A percentile compares a stretch with the other conserved stretches of the same genome.
phyloP scores from a whole-genome alignment of 2,797 vertebrate species.

The Darevskia nairensis region DNA sequence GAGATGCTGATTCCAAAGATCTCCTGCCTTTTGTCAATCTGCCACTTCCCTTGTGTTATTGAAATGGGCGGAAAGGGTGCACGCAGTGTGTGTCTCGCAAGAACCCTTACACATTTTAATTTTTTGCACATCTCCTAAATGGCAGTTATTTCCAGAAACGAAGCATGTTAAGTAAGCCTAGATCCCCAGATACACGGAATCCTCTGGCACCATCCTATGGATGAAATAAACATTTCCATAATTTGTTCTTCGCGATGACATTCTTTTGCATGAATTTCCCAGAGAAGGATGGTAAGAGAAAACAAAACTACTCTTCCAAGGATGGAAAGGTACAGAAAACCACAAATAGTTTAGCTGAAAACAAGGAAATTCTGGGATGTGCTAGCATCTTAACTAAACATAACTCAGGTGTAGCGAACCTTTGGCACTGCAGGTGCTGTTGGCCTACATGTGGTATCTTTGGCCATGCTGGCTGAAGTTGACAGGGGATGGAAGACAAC shows the following conservation, averaged over 20 bases:
- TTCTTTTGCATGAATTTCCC: slow-evolving; percentile 26
- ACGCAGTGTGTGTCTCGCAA: slow-evolving; percentile 29
- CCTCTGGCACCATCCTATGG: slow-evolving; percentile 36
- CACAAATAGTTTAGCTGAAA: neutral
- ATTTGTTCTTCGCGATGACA: slow-evolving; percentile 7
- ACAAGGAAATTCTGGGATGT: neutral
- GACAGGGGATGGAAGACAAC: neutral
- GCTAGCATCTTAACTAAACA: neutral
- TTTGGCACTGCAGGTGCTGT: neutral
- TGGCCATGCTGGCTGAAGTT: neutral
- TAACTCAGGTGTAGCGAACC: too few relatives aligned
- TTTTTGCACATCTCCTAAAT: slow-evolving; percentile 54
- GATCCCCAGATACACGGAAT: slow-evolving; percentile 42
- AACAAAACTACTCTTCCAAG: neutral
- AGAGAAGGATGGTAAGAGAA: slow-evolving; percentile 9
- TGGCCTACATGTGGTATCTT: neutral
- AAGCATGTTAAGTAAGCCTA: slow-evolving; percentile 4
- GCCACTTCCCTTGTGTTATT: slow-evolving; percentile 51
- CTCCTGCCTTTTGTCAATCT: slow-evolving; percentile 66
- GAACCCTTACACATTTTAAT: neutral
- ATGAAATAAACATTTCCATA: slow-evolving; percentile 51
- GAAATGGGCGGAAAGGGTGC: slow-evolving; percentile 20
- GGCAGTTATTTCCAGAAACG: slow-evolving; percentile 57
- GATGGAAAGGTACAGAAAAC: neutral
- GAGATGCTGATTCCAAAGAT: slow-evolving; percentile 50